These are phyloP conservation scores for Neotragus moschatus DNA, from an alignment of 2,113 vertebrate species.

Conservation along the genomic window DNA sequence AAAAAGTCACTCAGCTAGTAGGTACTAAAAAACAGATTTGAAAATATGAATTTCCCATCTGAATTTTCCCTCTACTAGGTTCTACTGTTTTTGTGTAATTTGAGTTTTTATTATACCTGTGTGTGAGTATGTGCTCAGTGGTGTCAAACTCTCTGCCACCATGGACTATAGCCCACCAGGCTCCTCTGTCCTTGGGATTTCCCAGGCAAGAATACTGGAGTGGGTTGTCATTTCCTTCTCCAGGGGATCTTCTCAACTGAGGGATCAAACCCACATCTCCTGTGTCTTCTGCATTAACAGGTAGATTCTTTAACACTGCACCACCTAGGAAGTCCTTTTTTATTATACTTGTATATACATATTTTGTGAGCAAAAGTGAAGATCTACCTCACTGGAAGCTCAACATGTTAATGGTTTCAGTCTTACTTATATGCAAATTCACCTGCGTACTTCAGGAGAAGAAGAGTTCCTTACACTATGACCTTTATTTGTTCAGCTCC, in stretches of 20 bases:
- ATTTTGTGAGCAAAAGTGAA: slow-evolving; percentile 39
- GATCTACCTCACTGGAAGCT: neutral
- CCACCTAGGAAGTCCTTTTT: neutral
- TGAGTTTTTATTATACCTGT: neutral
- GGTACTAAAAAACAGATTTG: neutral
- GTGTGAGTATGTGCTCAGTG: neutral
- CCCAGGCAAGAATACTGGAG: neutral
- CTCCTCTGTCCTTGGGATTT: neutral
- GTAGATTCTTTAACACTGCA: neutral
- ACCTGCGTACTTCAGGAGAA: slow-evolving; percentile 78
- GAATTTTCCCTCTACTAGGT: neutral
- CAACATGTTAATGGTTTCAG: slow-evolving; percentile 70
- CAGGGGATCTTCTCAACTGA: neutral
- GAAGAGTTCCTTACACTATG: slow-evolving; percentile 76
- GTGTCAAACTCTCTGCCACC: neutral
- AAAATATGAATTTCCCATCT: neutral
- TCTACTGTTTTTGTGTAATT: neutral
- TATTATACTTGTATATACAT: neutral
- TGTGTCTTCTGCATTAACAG: neutral
- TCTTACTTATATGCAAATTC: slow-evolving; percentile 71
- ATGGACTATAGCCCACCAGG: neutral
- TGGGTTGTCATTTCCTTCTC: neutral
- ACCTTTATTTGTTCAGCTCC: slow-evolving; percentile 84
- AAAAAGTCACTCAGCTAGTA: neutral
- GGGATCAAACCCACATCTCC: neutral